phyloP scores from a whole-genome alignment of 2,113 vertebrate species.

The Labeo catla region DNA sequence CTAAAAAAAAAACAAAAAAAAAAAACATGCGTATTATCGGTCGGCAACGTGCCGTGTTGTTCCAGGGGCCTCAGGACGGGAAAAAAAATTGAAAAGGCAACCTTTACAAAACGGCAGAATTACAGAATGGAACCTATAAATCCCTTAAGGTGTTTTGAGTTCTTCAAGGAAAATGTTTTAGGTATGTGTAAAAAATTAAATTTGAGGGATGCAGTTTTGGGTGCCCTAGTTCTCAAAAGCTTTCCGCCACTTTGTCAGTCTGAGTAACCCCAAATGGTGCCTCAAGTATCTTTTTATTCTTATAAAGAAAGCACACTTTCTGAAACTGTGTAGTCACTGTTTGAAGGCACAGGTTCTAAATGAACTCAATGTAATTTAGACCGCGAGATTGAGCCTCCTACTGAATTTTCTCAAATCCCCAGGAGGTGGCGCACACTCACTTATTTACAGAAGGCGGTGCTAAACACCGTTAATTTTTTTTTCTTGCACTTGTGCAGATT shows the following conservation, averaged over 20 bases:
- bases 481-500: not conserved
- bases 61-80: not conserved
- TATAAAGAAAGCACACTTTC: not conserved
- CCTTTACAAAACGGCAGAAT: not conserved
- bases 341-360: not conserved
- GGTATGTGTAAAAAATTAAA: not conserved
- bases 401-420: slow-evolving; percentile 58
- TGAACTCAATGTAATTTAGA: not conserved
- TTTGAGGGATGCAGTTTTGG: not conserved
- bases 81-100: not conserved
- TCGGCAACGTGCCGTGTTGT: not conserved
- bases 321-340: not conserved
- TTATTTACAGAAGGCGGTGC: slow-evolving; percentile 56
- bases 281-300: not conserved
- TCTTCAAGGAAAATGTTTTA: too few species aligned
- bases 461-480: not conserved
- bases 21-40: not conserved
- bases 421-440: slow-evolving; percentile 89
- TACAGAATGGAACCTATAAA: not conserved
- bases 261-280: not conserved
- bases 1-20: too few species aligned
- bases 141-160: too few species aligned
- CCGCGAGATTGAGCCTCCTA: not conserved
- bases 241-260: not conserved
- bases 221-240: not conserved